Conservation (phyloP, 2,113 vertebrate genomes). For the Chionodraco myersi region DNA sequence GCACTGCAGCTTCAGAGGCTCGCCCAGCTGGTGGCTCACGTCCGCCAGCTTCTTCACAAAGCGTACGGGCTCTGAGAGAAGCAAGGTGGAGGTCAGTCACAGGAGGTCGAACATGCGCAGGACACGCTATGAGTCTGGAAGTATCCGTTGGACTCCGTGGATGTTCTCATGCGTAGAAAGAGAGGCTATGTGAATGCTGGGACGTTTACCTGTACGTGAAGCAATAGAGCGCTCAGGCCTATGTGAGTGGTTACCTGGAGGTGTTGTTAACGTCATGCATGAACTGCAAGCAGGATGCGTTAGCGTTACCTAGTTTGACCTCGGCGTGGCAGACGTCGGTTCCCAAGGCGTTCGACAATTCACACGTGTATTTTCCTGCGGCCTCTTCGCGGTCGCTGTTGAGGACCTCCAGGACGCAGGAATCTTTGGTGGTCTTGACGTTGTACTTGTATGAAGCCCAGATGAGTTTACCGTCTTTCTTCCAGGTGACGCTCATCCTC, state of each 20-base stretch:
- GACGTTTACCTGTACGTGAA: neutral
- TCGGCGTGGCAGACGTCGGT: constrained; percentile 87
- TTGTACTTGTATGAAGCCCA: constrained; percentile 77
- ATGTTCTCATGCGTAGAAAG: neutral
- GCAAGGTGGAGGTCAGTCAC: constrained; percentile 34
- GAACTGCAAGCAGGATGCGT: neutral
- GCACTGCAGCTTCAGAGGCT: constrained; percentile 54
- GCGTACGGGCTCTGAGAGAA: constrained; percentile 55
- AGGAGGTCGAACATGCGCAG: neutral
- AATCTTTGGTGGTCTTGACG: constrained; percentile 79
- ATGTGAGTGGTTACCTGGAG: constrained; percentile 2
- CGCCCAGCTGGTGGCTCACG: constrained; percentile 65
- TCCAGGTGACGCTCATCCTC: constrained; percentile 86
- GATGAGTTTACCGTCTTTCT: constrained; percentile 88
- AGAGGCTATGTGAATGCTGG: constrained; percentile 17
- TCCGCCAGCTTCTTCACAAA: constrained; percentile 83
- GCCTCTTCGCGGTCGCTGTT: constrained; percentile 83
- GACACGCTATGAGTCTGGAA: neutral
- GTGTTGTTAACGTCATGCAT: constrained; percentile 18
- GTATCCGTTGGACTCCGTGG: neutral
- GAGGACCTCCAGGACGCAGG: constrained; percentile 85
- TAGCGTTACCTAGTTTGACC: constrained; percentile 74
- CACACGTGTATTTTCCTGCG: constrained; percentile 87
- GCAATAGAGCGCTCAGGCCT: neutral
- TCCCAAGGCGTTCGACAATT: constrained; percentile 87